A percentile compares a stretch with the other conserved stretches of the same genome.
Evolutionary conservation across 2,888 invertebrate genomes (phyloP).

Genomic region (Coenonympha arcania): DNA sequence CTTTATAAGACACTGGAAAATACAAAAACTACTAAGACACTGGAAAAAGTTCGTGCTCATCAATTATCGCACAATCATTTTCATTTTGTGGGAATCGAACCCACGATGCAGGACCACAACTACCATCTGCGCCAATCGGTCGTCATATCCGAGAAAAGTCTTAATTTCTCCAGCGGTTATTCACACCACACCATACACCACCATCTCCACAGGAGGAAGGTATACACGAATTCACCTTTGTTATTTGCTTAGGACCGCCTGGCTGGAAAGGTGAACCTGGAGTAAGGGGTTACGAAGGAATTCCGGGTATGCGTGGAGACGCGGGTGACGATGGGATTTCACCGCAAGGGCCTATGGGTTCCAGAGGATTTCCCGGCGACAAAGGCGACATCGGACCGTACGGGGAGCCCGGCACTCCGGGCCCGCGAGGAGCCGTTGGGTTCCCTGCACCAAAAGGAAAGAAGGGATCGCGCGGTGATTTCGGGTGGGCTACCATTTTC

Average conservation of each 20-base stretch:
- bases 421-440: constrained; percentile 75
- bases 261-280: constrained; percentile 53
- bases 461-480: constrained; percentile 67
- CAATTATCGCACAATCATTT: too few relatives aligned
- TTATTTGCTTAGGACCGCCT: constrained; percentile 31
- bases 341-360: constrained; percentile 61
- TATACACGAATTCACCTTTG: neutral
- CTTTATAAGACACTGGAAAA: too few relatives aligned
- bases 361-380: constrained; percentile 79
- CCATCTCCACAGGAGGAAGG: neutral
- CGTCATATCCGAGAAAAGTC: too few relatives aligned
- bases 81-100: too few relatives aligned
- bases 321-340: constrained; percentile 56
- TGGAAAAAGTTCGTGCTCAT: too few relatives aligned
- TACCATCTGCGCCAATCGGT: too few relatives aligned
- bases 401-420: constrained; percentile 74
- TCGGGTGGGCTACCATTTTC: constrained; percentile 61
- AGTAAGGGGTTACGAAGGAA: constrained; percentile 51
- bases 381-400: constrained; percentile 77
- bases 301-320: constrained; percentile 50
- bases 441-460: constrained; percentile 75
- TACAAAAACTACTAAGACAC: too few relatives aligned
- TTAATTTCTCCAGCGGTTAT: too few relatives aligned
- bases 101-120: too few relatives aligned
- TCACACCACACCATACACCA: too few relatives aligned